These are phyloP conservation scores for Rachycentron canadum DNA, from an alignment of 2,797 vertebrate genomes.

Conservation along the genomic window DNA sequence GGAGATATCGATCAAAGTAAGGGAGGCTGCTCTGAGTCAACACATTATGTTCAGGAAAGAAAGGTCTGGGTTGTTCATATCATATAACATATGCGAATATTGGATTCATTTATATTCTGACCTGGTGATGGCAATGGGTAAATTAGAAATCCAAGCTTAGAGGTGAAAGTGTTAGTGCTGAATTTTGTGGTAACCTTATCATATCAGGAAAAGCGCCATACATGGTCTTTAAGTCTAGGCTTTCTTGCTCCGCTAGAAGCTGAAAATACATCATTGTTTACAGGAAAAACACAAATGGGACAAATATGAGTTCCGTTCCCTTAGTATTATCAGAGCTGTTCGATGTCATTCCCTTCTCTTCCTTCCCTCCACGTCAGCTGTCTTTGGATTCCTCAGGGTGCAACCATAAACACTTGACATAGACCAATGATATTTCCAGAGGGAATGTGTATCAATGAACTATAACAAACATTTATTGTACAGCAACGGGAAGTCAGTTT, in stretches of 20 bases:
- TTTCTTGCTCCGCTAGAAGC: constrained; percentile 1
- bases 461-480: constrained; percentile 52
- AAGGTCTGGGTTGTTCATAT: too few relatives aligned
- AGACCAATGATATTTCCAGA: constrained; percentile 30
- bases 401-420: constrained; percentile 40
- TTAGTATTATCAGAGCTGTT: background rate
- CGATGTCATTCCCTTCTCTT: background rate
- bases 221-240: background rate
- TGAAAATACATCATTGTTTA: background rate
- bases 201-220: constrained; percentile 5
- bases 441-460: constrained; percentile 38
- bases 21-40: constrained; percentile 60
- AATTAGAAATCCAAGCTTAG: background rate
- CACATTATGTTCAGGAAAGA: constrained; percentile 35
- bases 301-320: background rate
- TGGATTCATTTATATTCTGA: background rate
- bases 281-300: background rate
- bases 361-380: background rate
- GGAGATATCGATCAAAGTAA: constrained; percentile 30
- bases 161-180: background rate
- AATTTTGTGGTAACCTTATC: background rate
- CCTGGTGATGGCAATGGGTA: background rate
- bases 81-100: too few relatives aligned
- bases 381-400: constrained; percentile 12
- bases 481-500: constrained; percentile 68